A percentile compares a stretch with the other conserved stretches of the same genome.
Conservation (phyloP, 2,888 invertebrate genomes). For the Anthophora plumipes region DNA sequence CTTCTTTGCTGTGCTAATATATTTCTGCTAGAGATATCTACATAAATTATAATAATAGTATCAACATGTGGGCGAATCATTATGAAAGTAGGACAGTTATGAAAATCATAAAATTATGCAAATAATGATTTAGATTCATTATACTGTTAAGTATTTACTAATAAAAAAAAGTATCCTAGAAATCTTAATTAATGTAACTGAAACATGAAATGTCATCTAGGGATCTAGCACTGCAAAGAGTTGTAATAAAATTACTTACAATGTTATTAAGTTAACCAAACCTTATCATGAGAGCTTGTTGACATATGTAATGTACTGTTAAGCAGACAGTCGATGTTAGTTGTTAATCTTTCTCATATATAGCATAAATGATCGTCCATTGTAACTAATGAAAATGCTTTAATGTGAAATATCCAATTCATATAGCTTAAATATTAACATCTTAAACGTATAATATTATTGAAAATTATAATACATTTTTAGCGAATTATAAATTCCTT, state of each 20-base stretch:
- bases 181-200: slow-evolving; percentile 37
- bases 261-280: slow-evolving; percentile 72
- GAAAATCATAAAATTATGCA: slow-evolving; percentile 39
- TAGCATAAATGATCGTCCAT: slow-evolving; percentile 82
- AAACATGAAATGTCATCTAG: slow-evolving; percentile 60
- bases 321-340: slow-evolving; percentile 82
- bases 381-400: slow-evolving; percentile 81
- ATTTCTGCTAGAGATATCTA: slow-evolving; percentile 69
- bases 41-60: slow-evolving; percentile 52
- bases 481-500: slow-evolving; percentile 40
- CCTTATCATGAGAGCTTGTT: slow-evolving; percentile 76
- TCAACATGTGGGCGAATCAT: slow-evolving; percentile 41
- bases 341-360: slow-evolving; percentile 81
- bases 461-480: slow-evolving; percentile 55
- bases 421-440: slow-evolving; percentile 76
- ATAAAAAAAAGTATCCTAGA: slow-evolving; percentile 39
- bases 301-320: slow-evolving; percentile 77
- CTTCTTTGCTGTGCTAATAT: slow-evolving; percentile 76
- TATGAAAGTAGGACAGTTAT: slow-evolving; percentile 52
- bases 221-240: slow-evolving; percentile 70
- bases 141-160: slow-evolving; percentile 37
- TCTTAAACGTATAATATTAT: slow-evolving; percentile 72
- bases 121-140: slow-evolving; percentile 50
- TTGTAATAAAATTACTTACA: slow-evolving; percentile 63
- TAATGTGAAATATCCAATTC: slow-evolving; percentile 75